Base-by-base conservation (phyloP, 2,797 vertebrate species). In the Hydrocynus forskahlii region DNA sequence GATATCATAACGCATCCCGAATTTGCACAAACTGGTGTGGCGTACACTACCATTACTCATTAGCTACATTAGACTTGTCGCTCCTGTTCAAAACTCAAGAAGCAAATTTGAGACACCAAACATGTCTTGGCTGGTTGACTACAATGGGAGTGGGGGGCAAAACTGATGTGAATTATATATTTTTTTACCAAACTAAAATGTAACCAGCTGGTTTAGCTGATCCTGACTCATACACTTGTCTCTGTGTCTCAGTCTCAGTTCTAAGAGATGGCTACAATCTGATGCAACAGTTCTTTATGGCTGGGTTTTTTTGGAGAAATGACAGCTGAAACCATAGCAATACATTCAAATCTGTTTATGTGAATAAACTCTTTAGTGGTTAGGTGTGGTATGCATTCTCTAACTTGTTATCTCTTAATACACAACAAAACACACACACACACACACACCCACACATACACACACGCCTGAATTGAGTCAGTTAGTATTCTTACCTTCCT, bases 401-500 rank as follows among this genome's bases (percentile, higher is more conserved):
- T 9, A 7, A 43, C 62, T 77, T 72, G 29, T 1, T 14, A 21
- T 13, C 45, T 16, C n/a, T 16, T 45, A 59, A 50, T 16, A 90
- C 86, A 89, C 88, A 90, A 88, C 87, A 85, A 80, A n/a, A 69
- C 75, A 62, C 62, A 52, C 55, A 75, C 43, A 69, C 48, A 60
- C 50, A 75, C 35, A 54, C 40, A 71, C 23, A 52, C 43, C 71
- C 29, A 77, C 48, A 73, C 48, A 77, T 48, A 67, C 54, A 62
- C 9, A 64, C 14, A 13, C 17, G 25, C 23, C 13, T 48, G 23
- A 35, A 13, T 40, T 23, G 7, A 63, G 13, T 68, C 17, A 63
- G 14, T 21, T 40, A 29, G 14, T 25, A 8, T 52, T 81, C 92
- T 93, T 93, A 95, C 97, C 95, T 94, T 89, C 95, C 95, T 90